phyloP scores from a whole-genome alignment of 1,140 invertebrate species.

The Bombus confusus region DNA sequence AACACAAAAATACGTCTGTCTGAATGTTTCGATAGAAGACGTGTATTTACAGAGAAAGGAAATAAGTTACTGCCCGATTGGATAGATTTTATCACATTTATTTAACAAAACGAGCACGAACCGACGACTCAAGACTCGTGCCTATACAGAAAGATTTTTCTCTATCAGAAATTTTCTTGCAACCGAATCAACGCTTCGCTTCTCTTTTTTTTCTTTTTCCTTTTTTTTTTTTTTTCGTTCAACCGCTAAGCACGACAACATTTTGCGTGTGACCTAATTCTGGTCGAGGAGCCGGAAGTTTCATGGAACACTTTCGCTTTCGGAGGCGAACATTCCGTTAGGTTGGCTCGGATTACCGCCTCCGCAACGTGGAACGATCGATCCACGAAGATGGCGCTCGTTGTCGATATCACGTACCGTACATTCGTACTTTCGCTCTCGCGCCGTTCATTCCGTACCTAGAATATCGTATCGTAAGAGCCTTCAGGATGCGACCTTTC shows the following conservation, averaged over 20 bases:
- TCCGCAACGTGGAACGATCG: conserved; percentile 28
- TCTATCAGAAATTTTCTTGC: no score
- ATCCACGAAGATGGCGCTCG: conserved; percentile 48
- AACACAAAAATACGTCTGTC: no score
- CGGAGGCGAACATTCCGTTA: conserved; percentile 5
- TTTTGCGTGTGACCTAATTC: conserved; percentile 14
- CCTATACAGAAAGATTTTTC: no score
- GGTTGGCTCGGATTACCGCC: conserved; percentile 1
- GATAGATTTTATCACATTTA: no score
- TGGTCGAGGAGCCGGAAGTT: conserved; percentile 44
- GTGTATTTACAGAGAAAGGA: no score
- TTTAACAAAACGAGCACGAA: no score
- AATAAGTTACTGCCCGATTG: no score
- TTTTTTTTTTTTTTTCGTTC: not conserved
- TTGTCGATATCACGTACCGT: conserved; percentile 5
- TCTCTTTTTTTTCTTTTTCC: not conserved
- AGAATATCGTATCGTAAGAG: conserved; percentile 55
- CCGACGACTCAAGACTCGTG: no score
- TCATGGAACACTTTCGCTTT: conserved; percentile 46
- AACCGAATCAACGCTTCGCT: not conserved
- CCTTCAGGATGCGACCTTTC: conserved; percentile 37
- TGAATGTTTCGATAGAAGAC: no score
- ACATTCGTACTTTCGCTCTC: conserved; percentile 29
- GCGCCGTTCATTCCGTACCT: conserved; percentile 15
- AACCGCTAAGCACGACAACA: not conserved